Conservation (phyloP, 2,797 vertebrate species). For the Catamblyrhynchus diadema region DNA sequence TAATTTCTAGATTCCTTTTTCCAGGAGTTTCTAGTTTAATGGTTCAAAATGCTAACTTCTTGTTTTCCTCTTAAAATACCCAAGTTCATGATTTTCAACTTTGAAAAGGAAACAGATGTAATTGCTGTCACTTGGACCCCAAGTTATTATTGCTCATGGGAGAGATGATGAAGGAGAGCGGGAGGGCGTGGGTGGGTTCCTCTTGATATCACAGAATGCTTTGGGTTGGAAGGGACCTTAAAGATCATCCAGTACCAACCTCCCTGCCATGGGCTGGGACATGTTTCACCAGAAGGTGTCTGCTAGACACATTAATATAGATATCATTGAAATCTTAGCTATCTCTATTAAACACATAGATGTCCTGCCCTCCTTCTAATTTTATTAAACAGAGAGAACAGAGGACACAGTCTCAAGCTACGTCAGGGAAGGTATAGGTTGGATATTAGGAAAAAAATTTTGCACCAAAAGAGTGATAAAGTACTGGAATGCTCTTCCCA, state of each 20-base stretch:
- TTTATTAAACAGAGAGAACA: constrained; percentile 5
- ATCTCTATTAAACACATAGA: neutral
- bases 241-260: neutral
- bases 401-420: neutral
- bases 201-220: neutral
- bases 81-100: neutral
- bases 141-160: neutral
- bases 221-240: neutral
- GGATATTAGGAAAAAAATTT: neutral
- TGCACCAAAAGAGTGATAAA: neutral
- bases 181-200: neutral
- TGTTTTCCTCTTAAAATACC: neutral
- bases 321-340: neutral
- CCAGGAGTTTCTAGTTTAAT: neutral
- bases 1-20: neutral
- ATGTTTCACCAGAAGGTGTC: neutral
- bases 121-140: neutral
- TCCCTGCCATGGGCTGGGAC: neutral
- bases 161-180: neutral
- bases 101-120: neutral
- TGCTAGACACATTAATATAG: neutral
- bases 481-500: neutral
- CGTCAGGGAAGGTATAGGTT: neutral
- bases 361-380: constrained; percentile 9
- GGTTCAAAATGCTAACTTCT: neutral